These are phyloP conservation scores for Tursiops truncatus DNA, from an alignment of 2,113 vertebrate genomes.

Conservation along the genomic window DNA sequence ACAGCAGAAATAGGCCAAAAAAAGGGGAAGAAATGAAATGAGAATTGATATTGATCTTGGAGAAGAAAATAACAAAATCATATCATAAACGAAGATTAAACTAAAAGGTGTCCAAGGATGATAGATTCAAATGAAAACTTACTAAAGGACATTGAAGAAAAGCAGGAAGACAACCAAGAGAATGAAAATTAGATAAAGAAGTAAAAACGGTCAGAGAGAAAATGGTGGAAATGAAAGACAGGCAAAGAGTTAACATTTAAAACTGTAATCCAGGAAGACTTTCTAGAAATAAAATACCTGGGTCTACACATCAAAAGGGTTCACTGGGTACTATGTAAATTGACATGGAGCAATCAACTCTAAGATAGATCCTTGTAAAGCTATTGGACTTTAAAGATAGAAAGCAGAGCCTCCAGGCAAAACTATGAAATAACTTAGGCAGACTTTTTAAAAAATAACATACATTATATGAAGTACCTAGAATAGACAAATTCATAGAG, in stretches of 20 bases:
- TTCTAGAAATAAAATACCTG: neutral
- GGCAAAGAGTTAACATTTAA: neutral
- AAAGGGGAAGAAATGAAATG: neutral
- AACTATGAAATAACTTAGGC: neutral
- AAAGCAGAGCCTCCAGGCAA: neutral
- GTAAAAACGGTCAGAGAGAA: neutral
- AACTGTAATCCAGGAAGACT: neutral
- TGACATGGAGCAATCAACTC: neutral
- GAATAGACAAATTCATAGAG: neutral
- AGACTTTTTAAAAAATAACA: neutral
- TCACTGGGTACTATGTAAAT: neutral
- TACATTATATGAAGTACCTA: neutral
- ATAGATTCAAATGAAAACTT: neutral
- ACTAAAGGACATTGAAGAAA: neutral
- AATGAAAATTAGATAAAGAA: neutral
- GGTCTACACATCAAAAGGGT: neutral
- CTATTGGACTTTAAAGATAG: neutral
- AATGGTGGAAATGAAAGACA: neutral
- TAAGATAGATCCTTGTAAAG: neutral
- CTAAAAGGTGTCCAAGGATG: neutral
- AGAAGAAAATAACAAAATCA: neutral
- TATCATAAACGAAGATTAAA: neutral
- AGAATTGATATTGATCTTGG: neutral
- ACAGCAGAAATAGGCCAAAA: neutral
- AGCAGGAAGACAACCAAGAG: neutral